Evolutionary conservation across 2,888 invertebrate species (phyloP), one percentile per base, ranked within the genome.

Genomic region (Molanna angustata): DNA sequence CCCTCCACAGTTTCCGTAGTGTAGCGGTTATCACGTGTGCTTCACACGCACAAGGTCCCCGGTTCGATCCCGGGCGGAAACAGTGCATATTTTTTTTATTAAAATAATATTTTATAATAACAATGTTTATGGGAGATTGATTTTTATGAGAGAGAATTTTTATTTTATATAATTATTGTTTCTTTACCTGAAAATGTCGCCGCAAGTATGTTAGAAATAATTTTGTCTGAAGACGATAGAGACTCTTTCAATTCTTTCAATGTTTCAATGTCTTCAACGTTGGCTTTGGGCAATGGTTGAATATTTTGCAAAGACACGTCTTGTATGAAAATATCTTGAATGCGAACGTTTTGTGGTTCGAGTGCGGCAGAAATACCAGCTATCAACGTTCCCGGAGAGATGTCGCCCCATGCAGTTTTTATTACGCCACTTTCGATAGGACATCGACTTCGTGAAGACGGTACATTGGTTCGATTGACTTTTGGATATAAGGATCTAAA

Each of bases 21-120:
- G 84, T 83, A 84, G 84, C 80, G 83, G 84, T 84, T 83, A 84
- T 84, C 84, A 84, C 83, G 83, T 84, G 84, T 84, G 84, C 84
- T 84, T 84, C 84, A 84, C 84, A 84, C 83, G 84, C 84, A 84
- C 84, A 82, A 82, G 79, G 79, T 72, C 82, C 82, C 80, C 82
- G 82, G 81, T 81, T 80, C 80, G 80, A 82, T 80, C 82, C 81
- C 80, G 81, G 81, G 80, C 81, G 80, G 80, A 81, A 80, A 80
- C 80, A 80, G 42, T 37, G 40, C 33, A 32, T 14, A 55, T 46
- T 52, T 59, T 60, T 49, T 35, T 39, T 18, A 39, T 48, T 32
- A 21, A 7, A 32, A 19, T n/a, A 19, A 27, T 48, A 39, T 17
- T n/a, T 32, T 32, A 18, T 40, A 22, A 2, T 14, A 47, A 4